Evolutionary conservation across 2,797 vertebrate genomes (phyloP).

Genomic region (Leuciscus waleckii): DNA sequence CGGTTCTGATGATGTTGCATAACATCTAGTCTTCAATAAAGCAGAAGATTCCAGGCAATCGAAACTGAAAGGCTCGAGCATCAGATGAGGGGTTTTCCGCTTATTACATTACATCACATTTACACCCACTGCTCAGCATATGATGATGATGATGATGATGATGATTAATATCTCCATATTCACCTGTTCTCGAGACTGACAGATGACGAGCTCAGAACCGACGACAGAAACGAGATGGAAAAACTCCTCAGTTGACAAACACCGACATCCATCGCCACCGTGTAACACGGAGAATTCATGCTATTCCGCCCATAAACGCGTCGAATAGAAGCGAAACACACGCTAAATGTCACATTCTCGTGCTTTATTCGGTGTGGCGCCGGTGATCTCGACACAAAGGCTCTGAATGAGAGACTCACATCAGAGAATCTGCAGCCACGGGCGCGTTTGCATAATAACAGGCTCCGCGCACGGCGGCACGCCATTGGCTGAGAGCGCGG

Average conservation of each 20-base stretch:
- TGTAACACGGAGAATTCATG: conserved; percentile 90
- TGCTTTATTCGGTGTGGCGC: conserved; percentile 52
- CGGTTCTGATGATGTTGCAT: background rate
- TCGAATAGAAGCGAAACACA: background rate
- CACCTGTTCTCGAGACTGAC: conserved; percentile 91
- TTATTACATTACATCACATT: background rate
- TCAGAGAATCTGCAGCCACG: conserved; percentile 67
- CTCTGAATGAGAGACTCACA: conserved; percentile 60
- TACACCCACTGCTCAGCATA: too few relatives aligned
- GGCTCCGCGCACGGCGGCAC: conserved; percentile 21
- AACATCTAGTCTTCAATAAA: background rate
- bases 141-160: too few relatives aligned
- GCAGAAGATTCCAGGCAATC: background rate
- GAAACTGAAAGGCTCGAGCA: background rate
- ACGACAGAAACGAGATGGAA: conserved; percentile 94
- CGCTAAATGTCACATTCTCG: conserved; percentile 61
- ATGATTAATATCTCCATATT: conserved; percentile 55
- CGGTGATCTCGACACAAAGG: conserved; percentile 71
- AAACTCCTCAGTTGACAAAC: conserved; percentile 96
- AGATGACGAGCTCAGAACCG: conserved; percentile 86
- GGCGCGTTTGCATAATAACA: conserved; percentile 69
- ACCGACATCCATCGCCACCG: conserved; percentile 94
- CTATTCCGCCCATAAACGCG: conserved; percentile 65
- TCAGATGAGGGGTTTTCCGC: background rate
- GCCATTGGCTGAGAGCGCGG: conserved; percentile 73